Base-by-base conservation (phyloP, 2,888 invertebrate genomes). In the Thelaira solivaga region DNA sequence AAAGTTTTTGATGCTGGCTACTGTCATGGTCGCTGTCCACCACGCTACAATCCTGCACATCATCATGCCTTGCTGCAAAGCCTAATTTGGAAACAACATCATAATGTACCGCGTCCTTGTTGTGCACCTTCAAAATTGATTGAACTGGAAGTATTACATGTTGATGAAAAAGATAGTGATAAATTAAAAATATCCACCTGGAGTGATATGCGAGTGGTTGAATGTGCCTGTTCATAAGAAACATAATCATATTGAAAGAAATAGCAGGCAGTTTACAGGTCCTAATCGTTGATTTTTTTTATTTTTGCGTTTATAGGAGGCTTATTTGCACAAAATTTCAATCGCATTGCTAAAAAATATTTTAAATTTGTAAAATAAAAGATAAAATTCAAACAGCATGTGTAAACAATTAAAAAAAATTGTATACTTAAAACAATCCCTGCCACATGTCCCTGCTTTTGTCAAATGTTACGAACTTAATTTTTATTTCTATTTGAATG, bases 1-100 rank as follows among this genome's bases (percentile, higher is more conserved):
- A 92, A 92, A 85, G 90, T 88, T 13, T 93, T 93, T 84, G 93
- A 94, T 84, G 93, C 93, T 0, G 93, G 93, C 11, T 93, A 91
- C 83, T 94, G 94, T 85, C 92, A 91, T 76, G 94, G 94, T 3
- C 90, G 92, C 51, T 94, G 94, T 84, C 93, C 93, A 0, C 91
- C 92, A 0, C 90, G 92, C 5, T 93, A 92, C 84, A 93, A 93
- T 85, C 92, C 92, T 10, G 93, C 93, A 1, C 92, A 92, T 80
- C 93, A 93, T 82, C 94, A 94, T 86, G 93, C 94, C 1, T 88
- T 93, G 18, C 89, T 94, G 57, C 94, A 94, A 86, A 92, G 92
- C 81, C 87, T 93, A 7, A 90, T 94, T 80, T 92, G 92, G 90
- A 91, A 92, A 83, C 91, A 92, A 84, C 89, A 90, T 72, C 89